phyloP scores from a whole-genome alignment of 2,888 invertebrate species.

The Hydropsyche betteni region DNA sequence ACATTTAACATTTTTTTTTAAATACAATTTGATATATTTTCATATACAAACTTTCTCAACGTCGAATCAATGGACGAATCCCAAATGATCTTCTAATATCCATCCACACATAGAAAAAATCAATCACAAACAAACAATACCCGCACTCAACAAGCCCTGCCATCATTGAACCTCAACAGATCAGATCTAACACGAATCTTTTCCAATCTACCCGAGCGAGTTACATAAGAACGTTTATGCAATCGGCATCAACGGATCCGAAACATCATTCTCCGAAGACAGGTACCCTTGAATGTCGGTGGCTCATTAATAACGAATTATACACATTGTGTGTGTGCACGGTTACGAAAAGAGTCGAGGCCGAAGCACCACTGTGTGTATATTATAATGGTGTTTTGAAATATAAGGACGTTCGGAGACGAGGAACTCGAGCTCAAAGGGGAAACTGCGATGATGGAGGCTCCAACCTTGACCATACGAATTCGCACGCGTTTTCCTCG shows the following conservation, averaged over 20 bases:
- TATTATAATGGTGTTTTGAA: not conserved
- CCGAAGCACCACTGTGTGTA: not conserved
- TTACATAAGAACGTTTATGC: not conserved
- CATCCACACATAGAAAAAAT: no score
- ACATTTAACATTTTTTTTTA: no score
- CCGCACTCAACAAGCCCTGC: not conserved
- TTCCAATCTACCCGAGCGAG: no score
- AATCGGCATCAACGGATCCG: not conserved
- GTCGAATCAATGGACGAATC: no score
- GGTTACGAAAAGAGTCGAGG: conserved; percentile 14
- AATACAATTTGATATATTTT: no score
- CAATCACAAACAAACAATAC: no score
- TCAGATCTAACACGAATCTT: no score
- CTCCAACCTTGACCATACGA: conserved; percentile 22
- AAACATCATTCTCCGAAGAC: not conserved
- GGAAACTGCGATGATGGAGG: conserved; percentile 3
- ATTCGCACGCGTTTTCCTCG: conserved; percentile 1
- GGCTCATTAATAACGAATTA: conserved; percentile 17
- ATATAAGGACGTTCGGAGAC: conserved; percentile 21
- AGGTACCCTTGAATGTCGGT: conserved; percentile 22
- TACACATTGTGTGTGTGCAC: not conserved
- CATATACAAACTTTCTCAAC: no score
- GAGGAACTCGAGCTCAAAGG: conserved; percentile 17
- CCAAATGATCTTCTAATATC: no score
- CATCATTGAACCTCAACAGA: not conserved